Evolutionary conservation across 2,888 invertebrate genomes (phyloP).

Genomic region (Nephrotoma appendiculata): DNA sequence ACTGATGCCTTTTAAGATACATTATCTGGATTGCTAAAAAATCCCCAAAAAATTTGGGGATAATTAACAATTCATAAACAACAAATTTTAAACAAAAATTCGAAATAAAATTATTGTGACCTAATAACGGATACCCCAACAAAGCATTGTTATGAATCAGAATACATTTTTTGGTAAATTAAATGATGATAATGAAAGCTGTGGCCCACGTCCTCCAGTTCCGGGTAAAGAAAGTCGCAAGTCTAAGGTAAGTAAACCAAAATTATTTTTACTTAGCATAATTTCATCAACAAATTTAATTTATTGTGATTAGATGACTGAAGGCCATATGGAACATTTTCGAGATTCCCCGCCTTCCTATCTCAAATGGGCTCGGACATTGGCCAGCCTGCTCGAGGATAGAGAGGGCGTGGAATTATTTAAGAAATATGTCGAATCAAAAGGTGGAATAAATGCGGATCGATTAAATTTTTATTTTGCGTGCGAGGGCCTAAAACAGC

Average conservation of each 20-base stretch:
- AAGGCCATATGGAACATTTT: constrained; percentile 27
- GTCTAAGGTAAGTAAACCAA: constrained; percentile 24
- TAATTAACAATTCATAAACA: neutral
- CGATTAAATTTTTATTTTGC: constrained; percentile 89
- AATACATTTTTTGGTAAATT: constrained; percentile 28
- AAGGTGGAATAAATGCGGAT: constrained; percentile 63
- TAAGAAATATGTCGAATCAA: constrained; percentile 64
- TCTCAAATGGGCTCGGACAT: constrained; percentile 77
- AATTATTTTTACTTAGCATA: neutral
- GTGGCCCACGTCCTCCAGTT: constrained; percentile 65
- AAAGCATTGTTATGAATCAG: constrained; percentile 32
- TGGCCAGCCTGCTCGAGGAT: constrained; percentile 75
- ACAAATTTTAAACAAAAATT: neutral
- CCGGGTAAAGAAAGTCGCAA: constrained; percentile 48
- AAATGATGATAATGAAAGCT: constrained; percentile 33
- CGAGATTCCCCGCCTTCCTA: constrained; percentile 50
- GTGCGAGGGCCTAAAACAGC: constrained; percentile 72
- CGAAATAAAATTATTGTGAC: neutral
- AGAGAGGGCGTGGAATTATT: constrained; percentile 80
- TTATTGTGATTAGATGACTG: constrained; percentile 27
- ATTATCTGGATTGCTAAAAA: constrained; percentile 2
- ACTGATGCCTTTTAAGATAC: constrained; percentile 28
- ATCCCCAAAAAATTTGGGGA: constrained; percentile 2
- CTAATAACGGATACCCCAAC: neutral
- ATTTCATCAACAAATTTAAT: neutral